Conservation (phyloP, 2,113 vertebrate species). For the Trichechus manatus region DNA sequence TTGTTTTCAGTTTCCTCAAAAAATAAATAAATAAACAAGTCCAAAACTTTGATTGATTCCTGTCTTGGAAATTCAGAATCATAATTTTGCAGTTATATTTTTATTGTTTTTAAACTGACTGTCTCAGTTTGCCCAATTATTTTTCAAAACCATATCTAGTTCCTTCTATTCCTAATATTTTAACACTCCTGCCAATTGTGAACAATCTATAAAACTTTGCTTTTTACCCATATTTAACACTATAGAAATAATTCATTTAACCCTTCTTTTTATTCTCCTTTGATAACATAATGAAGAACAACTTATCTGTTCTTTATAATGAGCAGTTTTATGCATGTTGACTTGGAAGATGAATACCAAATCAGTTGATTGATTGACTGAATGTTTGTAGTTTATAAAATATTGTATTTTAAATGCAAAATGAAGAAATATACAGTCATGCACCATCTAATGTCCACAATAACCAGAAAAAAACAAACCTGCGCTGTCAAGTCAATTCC, state of each 20-base stretch:
- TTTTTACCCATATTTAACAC: neutral
- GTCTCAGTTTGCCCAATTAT: neutral
- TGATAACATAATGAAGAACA: neutral
- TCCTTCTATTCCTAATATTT: conserved; percentile 37
- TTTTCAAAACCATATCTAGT: neutral
- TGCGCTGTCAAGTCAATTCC: too few species aligned
- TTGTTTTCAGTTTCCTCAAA: neutral
- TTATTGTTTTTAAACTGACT: neutral
- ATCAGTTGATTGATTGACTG: neutral
- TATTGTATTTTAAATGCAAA: conserved; percentile 32
- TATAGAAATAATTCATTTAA: conserved; percentile 47
- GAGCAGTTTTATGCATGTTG: neutral
- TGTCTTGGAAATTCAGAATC: neutral
- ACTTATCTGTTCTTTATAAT: neutral
- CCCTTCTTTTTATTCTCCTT: neutral
- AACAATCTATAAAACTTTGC: conserved; percentile 1
- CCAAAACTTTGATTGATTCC: neutral
- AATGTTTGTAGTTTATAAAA: conserved; percentile 38
- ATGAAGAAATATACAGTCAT: conserved; percentile 11
- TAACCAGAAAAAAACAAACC: too few species aligned
- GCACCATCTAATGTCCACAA: too few species aligned
- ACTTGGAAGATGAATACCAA: conserved; percentile 31
- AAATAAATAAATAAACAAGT: neutral
- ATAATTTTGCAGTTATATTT: neutral
- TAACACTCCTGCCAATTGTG: neutral